A percentile compares a stretch with the other conserved stretches of the same genome.
Conservation (phyloP, 2,113 vertebrate species). For the Amphilophus citrinellus region DNA sequence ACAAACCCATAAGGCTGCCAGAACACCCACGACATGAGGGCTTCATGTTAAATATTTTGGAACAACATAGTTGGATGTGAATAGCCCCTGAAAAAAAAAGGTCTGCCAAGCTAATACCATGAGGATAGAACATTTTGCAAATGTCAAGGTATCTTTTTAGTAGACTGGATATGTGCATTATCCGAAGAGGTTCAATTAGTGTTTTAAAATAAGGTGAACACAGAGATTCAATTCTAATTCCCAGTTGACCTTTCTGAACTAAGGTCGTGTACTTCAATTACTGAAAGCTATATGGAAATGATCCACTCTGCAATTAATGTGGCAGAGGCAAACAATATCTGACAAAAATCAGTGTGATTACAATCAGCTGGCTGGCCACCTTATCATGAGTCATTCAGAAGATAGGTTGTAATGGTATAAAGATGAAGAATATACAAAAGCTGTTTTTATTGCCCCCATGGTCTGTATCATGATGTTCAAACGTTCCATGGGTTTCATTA, state of each 20-base stretch:
- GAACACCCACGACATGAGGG: background rate
- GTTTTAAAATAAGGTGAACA: background rate
- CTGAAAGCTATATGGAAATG: background rate
- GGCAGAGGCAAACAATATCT: background rate
- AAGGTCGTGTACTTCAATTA: conserved; percentile 12
- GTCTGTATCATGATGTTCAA: background rate
- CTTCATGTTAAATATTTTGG: background rate
- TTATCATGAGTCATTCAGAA: conserved; percentile 22
- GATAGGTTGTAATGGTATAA: background rate
- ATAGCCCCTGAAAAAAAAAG: background rate
- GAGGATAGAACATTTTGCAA: background rate
- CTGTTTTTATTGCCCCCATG: background rate
- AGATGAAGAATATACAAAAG: background rate
- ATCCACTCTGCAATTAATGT: conserved; percentile 32
- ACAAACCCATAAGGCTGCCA: background rate
- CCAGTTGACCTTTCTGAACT: background rate
- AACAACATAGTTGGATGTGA: background rate
- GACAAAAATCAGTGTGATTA: conserved; percentile 18
- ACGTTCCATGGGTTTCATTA: background rate
- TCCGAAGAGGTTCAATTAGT: background rate
- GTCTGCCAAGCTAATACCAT: background rate
- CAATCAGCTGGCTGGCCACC: conserved; percentile 13
- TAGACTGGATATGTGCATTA: background rate
- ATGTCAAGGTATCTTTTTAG: background rate
- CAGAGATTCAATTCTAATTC: background rate